Conservation (phyloP, 2,113 vertebrate species). For the Psittacula cyanocephala region DNA sequence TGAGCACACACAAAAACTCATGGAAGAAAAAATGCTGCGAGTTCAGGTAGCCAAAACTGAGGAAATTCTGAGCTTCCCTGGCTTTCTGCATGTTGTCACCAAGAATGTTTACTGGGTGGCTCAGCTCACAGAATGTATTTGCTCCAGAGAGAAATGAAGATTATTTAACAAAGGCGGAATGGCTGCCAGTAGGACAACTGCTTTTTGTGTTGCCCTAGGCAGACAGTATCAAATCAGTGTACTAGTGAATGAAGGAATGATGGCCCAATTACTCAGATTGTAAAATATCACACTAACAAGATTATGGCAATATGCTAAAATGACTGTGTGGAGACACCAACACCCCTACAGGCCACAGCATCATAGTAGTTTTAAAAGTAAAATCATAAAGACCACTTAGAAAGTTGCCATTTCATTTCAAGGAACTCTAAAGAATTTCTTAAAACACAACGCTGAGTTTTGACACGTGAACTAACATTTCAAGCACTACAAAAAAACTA, state of each 20-base stretch:
- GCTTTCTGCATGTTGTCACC: too few relatives aligned
- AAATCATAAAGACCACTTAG: background rate
- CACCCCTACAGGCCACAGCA: background rate
- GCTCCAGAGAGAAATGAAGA: background rate
- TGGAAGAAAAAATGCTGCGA: too few relatives aligned
- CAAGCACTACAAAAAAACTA: background rate
- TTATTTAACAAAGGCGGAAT: background rate
- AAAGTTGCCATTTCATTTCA: background rate
- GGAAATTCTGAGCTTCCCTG: too few relatives aligned
- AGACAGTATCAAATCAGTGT: background rate
- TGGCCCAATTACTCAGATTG: background rate
- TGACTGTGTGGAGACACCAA: background rate
- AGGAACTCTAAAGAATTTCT: background rate
- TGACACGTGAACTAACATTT: background rate
- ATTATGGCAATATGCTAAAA: background rate
- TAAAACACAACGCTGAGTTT: background rate
- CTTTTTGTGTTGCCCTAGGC: background rate
- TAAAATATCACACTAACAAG: background rate
- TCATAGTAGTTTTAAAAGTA: background rate
- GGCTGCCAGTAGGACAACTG: background rate
- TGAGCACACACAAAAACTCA: too few relatives aligned
- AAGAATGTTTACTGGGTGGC: too few relatives aligned
- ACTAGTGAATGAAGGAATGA: background rate
- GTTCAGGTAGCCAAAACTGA: too few relatives aligned
- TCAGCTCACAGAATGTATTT: fast-evolving